A percentile compares a stretch with the other conserved stretches of the same genome.
These are phyloP conservation scores for Eudemis profundana DNA, from an alignment of 2,888 invertebrate genomes.

Conservation along the genomic window DNA sequence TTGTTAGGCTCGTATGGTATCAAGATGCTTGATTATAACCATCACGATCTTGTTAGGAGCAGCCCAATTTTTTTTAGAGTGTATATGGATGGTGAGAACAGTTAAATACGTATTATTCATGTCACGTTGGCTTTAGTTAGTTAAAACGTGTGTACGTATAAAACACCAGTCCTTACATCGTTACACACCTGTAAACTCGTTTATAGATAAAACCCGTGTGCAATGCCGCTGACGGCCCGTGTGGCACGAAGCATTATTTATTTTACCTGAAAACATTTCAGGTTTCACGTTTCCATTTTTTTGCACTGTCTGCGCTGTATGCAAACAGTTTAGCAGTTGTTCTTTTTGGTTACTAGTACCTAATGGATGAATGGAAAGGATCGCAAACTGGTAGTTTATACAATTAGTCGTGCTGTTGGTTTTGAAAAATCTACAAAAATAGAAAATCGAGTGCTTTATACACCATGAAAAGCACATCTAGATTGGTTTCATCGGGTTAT, in stretches of 20 bases:
- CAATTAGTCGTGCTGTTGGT: no score
- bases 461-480: no score
- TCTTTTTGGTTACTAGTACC: slow-evolving; percentile 20
- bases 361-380: slow-evolving; percentile 23
- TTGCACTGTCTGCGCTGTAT: slow-evolving; percentile 28
- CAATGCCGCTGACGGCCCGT: slow-evolving; percentile 62
- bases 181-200: slow-evolving; percentile 39
- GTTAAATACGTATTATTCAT: no score
- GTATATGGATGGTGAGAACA: no score
- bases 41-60: no score
- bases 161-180: slow-evolving; percentile 17
- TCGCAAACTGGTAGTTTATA: slow-evolving; percentile 43
- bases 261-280: slow-evolving; percentile 73
- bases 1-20: no score
- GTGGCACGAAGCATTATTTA: slow-evolving; percentile 78
- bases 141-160: neutral
- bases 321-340: slow-evolving; percentile 32
- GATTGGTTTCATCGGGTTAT: no score
- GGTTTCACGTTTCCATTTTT: slow-evolving; percentile 18
- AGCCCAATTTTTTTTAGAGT: no score
- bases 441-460: no score
- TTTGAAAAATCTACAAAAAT: no score
- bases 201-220: slow-evolving; percentile 60
- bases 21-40: no score
- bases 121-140: neutral